Evolutionary conservation across 2,888 invertebrate species (phyloP).

Genomic region (Tolmerus cingulatus): DNA sequence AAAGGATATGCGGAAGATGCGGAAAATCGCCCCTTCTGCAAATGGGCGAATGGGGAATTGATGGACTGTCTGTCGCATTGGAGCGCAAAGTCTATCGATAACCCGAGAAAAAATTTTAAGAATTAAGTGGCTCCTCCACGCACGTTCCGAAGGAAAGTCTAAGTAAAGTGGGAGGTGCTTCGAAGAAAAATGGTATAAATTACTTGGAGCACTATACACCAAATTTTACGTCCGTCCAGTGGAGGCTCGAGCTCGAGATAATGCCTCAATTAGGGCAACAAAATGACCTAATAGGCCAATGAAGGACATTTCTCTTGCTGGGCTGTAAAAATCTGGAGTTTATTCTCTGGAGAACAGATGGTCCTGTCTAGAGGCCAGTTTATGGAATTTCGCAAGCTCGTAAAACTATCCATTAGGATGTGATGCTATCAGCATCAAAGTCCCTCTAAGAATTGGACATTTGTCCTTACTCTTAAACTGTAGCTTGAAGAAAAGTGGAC

Average conservation of each 20-base stretch:
- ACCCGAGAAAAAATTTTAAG: neutral
- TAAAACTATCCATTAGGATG: neutral
- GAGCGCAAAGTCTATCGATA: neutral
- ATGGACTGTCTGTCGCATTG: neutral
- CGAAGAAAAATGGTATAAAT: neutral
- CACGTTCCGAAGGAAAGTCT: neutral
- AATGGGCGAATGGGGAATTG: neutral
- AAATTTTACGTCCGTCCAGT: neutral
- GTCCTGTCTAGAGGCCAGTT: neutral
- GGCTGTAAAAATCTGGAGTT: neutral
- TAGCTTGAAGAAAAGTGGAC: neutral
- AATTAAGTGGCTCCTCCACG: neutral
- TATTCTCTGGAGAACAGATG: neutral
- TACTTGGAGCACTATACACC: neutral
- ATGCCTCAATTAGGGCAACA: neutral
- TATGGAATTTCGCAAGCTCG: neutral
- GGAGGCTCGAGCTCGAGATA: neutral
- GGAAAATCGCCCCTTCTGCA: neutral
- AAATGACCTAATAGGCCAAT: neutral
- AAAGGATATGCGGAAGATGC: neutral
- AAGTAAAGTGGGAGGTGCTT: neutral
- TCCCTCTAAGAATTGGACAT: neutral
- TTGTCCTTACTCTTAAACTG: neutral
- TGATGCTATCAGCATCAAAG: neutral
- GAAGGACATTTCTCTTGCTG: neutral